Evolutionary conservation across 2,113 vertebrate species (phyloP).

Genomic region (Chloroceryle aenea): DNA sequence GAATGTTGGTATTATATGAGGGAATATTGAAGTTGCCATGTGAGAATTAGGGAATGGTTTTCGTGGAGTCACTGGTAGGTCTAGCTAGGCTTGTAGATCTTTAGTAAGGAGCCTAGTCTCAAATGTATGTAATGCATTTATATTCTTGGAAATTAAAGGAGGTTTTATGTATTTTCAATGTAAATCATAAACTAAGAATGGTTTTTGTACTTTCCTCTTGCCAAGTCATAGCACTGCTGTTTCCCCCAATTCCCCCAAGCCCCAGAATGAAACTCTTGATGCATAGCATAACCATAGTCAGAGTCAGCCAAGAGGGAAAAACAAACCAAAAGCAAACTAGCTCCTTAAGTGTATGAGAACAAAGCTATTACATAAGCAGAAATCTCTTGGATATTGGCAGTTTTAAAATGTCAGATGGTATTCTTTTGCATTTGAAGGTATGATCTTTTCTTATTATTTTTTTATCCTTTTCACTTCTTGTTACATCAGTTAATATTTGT

Average conservation of each 20-base stretch:
- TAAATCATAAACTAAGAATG: constrained; percentile 38
- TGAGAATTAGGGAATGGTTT: constrained; percentile 25
- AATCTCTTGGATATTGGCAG: background rate
- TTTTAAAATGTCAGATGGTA: background rate
- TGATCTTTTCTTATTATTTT: background rate
- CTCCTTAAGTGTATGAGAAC: background rate
- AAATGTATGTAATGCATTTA: constrained; percentile 28
- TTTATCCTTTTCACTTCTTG: background rate
- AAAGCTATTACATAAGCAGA: constrained; percentile 1
- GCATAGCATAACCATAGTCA: background rate
- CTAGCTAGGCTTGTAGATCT: constrained; percentile 52
- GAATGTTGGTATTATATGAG: background rate
- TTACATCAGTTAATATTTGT: background rate
- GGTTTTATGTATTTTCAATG: constrained; percentile 46
- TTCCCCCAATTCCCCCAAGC: constrained; percentile 66
- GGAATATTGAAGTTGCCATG: constrained; percentile 4
- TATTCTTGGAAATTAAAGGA: constrained; percentile 70
- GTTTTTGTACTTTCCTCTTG: constrained; percentile 58
- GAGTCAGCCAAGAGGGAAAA: background rate
- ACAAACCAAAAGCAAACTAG: background rate
- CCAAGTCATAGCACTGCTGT: constrained; percentile 44
- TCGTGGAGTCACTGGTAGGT: constrained; percentile 53
- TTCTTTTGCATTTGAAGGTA: background rate
- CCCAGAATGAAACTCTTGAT: constrained; percentile 51
- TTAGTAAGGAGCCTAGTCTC: constrained; percentile 30